These are phyloP conservation scores for Epinephelus coioides DNA, from an alignment of 2,797 vertebrate genomes.

Conservation along the genomic window DNA sequence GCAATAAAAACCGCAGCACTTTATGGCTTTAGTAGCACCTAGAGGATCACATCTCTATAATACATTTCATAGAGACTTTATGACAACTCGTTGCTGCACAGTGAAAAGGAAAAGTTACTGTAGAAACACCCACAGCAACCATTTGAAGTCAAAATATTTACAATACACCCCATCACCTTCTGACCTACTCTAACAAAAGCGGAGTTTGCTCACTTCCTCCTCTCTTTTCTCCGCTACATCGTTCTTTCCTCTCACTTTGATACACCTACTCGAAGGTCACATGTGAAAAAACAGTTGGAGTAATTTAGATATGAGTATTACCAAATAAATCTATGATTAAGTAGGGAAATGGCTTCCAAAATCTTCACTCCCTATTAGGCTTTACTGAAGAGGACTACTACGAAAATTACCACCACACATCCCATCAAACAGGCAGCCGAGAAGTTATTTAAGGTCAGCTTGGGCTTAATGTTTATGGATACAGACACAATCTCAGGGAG, in stretches of 20 bases:
- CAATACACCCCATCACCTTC: conserved; percentile 21
- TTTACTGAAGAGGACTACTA: conserved; percentile 27
- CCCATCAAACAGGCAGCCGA: conserved; percentile 29
- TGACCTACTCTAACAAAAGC: conserved; percentile 48
- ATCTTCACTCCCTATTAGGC: not conserved
- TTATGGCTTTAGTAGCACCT: conserved; percentile 13
- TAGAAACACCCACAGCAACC: conserved; percentile 9
- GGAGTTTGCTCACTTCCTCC: conserved; percentile 32
- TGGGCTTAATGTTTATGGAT: conserved; percentile 72
- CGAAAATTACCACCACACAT: conserved; percentile 26
- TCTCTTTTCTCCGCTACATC: conserved; percentile 5
- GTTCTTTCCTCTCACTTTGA: conserved; percentile 34
- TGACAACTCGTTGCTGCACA: not conserved
- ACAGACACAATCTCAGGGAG: conserved; percentile 70
- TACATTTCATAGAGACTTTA: conserved; percentile 19
- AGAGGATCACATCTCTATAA: conserved; percentile 22
- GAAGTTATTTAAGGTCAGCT: conserved; percentile 65
- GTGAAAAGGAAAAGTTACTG: conserved; percentile 12
- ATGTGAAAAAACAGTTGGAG: not conserved
- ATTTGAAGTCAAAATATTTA: conserved; percentile 36
- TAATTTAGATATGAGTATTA: too few species aligned
- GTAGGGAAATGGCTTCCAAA: not conserved
- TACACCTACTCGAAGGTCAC: not conserved
- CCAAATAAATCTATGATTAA: not conserved
- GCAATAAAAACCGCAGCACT: conserved; percentile 6